Conservation (phyloP, 2,888 invertebrate genomes). For the Drosophila subsilvestris region DNA sequence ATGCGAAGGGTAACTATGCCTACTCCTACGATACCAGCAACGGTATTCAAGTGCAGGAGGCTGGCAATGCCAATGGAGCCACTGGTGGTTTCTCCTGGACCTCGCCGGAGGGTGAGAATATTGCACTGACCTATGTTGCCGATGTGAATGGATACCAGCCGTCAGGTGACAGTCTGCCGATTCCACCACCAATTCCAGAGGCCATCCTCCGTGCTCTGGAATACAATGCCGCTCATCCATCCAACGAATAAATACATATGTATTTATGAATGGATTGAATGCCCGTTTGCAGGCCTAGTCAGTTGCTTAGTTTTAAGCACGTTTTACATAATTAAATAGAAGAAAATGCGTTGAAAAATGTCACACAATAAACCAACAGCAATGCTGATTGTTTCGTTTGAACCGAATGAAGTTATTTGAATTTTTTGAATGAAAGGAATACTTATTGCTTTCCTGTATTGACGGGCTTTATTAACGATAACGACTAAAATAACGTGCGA, state of each 20-base stretch:
- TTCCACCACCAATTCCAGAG: slow-evolving; percentile 85
- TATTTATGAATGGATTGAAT: background rate
- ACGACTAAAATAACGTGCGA: slow-evolving; percentile 63
- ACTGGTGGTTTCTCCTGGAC: slow-evolving; percentile 85
- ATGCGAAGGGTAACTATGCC: slow-evolving; percentile 83
- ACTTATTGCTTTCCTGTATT: slow-evolving; percentile 9
- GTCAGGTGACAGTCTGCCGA: slow-evolving; percentile 82
- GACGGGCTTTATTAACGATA: slow-evolving; percentile 69
- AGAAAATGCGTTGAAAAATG: slow-evolving; percentile 11
- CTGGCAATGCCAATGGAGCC: slow-evolving; percentile 85
- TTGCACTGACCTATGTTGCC: slow-evolving; percentile 85
- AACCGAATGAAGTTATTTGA: slow-evolving; percentile 1
- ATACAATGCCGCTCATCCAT: slow-evolving; percentile 84
- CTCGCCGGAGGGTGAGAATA: slow-evolving; percentile 85
- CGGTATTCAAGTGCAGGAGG: slow-evolving; percentile 86
- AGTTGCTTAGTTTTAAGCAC: slow-evolving; percentile 33
- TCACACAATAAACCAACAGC: slow-evolving; percentile 30
- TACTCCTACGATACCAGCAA: slow-evolving; percentile 86
- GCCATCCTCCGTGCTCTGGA: slow-evolving; percentile 84
- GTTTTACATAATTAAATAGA: slow-evolving; percentile 25
- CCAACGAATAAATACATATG: background rate
- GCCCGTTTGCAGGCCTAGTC: slow-evolving; percentile 38
- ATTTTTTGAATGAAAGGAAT: no score
- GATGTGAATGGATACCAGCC: slow-evolving; percentile 86
- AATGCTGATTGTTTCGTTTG: slow-evolving; percentile 16